Base-by-base conservation (phyloP, 2,797 vertebrate species). In the Spatula clypeata region DNA sequence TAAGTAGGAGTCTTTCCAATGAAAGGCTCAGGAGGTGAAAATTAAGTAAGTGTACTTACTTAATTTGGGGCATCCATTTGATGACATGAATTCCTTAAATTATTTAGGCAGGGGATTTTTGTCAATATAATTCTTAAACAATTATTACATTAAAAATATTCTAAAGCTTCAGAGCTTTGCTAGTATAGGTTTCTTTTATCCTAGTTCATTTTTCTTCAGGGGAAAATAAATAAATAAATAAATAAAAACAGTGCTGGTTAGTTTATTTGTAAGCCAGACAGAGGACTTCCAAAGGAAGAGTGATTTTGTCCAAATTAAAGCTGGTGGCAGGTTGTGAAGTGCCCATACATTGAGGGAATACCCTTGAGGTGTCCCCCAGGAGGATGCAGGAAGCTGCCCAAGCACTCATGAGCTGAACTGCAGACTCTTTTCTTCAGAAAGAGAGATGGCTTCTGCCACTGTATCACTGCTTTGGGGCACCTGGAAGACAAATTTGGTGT, bases 401-500 rank as follows among this genome's bases (percentile, higher is more conserved):
- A 71, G 18, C 47, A 20, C 16, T 17, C 6, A 11, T 4, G 7
- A 57, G 36, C 47, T 34, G 62, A 74, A 51, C 42, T 17, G 31
- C 47, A 85, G 19, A 36, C 0, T 1, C 32, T 7, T 49, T 79
- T 82, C 54, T 7, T 34, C 34, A 31, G 20, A 27, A 21, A 27
- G 17, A 58, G 23, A 17, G n/a, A 45, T 23, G 18, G n/a, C 15
- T 26, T 13, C 44, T 51, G 23, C 21, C 29, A 3, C 6, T 32
- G 26, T 26, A 32, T 61, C 1, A 0, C 31, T 66, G 47, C 17
- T 23, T 14, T 54, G 11, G 24, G 11, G 7, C 29, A 51, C 20
- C 0, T 0, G 31, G 13, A 5, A 60, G 47, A 3, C 24, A 40
- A 31, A 54, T 60, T 29, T 4, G 4, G 45, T 16, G 19, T 13